Evolutionary conservation across 2,797 vertebrate species (phyloP), one percentile per base, ranked within the genome.

Genomic region (Rhinella marina): DNA sequence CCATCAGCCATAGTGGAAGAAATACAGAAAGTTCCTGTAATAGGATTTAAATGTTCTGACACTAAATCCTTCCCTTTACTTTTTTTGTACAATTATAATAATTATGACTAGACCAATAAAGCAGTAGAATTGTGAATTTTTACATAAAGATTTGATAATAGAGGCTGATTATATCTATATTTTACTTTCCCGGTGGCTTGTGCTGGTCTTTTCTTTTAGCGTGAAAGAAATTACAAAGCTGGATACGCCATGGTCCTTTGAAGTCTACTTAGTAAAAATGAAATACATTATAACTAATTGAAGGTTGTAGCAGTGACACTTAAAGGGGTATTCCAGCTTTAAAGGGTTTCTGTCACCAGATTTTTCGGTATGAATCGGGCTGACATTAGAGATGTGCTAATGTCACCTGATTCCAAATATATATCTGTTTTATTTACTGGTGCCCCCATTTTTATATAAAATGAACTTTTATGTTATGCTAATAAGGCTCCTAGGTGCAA

Each of bases 21-120:
- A 84, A 61, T 84, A 56, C 64, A 54, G 50, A 70, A 83, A 57
- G 70, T 61, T 59, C 54, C 61, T 84, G 27, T 32, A 59, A n/a
- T 72, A 21, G 2, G 56, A 61, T 75, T 75, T 16, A 25, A 61
- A 76, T 75, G 29, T 75, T 84, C 68, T 48, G 12, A 48, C 52
- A 41, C 17, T 8, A 17, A 83, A 72, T 56, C 19, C n/a, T 32
- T 76, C 52, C 73, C 25, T 54, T 50, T 82, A 25, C 41, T 7
- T 70, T 70, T 41, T 25, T 56, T 7, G 27, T 29, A 29, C 54
- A 72, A 72, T 83, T 70, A 72, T 83, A 48, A 52, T 82, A 52
- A 72, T 70, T 72, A 72, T 21, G 17, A 59, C 29, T 48, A 23
- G 66, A 80, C 68, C 54, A 21, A 83, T 83, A 83, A 57, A n/a